Conservation (phyloP, 2,113 vertebrate genomes). For the Melospiza melodia region DNA sequence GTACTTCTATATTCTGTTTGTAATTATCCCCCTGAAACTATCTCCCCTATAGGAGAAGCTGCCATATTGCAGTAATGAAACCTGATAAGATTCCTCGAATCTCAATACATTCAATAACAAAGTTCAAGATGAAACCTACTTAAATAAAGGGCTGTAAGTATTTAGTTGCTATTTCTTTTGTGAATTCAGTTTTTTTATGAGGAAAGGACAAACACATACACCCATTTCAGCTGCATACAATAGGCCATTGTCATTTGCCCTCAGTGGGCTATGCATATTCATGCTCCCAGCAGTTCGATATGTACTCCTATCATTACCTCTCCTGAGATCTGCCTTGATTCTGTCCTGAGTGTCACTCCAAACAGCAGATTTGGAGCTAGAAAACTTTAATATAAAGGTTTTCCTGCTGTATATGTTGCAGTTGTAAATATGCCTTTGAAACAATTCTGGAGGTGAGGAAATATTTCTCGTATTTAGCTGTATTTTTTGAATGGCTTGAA, state of each 20-base stretch:
- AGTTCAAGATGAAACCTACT: neutral
- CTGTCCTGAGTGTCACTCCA: fast-evolving
- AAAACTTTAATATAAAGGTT: neutral
- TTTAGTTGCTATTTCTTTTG: neutral
- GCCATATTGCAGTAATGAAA: neutral
- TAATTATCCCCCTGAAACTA: neutral
- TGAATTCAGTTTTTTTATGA: neutral
- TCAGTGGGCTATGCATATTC: neutral
- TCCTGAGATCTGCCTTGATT: neutral
- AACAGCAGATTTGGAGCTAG: neutral
- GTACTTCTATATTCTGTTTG: neutral
- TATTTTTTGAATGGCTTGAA: neutral
- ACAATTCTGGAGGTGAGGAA: neutral
- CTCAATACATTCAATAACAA: neutral
- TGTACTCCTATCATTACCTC: neutral
- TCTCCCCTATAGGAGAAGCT: neutral
- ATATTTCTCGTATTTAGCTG: neutral
- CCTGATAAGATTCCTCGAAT: neutral
- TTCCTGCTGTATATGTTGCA: neutral
- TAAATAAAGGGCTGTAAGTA: neutral
- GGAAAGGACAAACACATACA: neutral
- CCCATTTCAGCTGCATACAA: neutral
- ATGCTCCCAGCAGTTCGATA: neutral
- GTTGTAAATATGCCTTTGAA: neutral
- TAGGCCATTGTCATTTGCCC: neutral